phyloP scores from a whole-genome alignment of 2,113 vertebrate genomes.

The Danionella cerebrum region DNA sequence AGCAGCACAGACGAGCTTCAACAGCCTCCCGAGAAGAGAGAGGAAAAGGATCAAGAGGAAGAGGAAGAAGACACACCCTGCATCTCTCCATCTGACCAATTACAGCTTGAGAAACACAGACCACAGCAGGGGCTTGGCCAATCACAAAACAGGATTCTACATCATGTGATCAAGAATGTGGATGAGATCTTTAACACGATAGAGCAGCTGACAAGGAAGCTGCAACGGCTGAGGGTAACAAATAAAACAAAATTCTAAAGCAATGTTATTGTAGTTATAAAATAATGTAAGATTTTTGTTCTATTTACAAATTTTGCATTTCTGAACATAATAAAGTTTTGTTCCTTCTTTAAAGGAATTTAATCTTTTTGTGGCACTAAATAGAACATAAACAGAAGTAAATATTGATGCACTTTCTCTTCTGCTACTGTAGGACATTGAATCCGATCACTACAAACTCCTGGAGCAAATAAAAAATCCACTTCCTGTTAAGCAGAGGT shows the following conservation, averaged over 20 bases:
- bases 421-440: conserved; percentile 54
- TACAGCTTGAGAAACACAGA: conserved; percentile 14
- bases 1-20: conserved; percentile 54
- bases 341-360: too few relatives aligned
- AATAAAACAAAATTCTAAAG: not conserved
- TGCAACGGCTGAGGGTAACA: conserved; percentile 58
- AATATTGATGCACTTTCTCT: not conserved
- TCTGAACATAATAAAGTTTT: too few relatives aligned
- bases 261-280: too few relatives aligned
- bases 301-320: too few relatives aligned
- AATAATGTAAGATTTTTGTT: too few relatives aligned
- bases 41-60: conserved; percentile 4
- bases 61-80: not conserved
- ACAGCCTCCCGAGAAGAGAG: conserved; percentile 32
- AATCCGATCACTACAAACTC: conserved; percentile 57
- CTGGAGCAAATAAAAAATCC: conserved; percentile 46
- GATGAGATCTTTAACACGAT: conserved; percentile 66
- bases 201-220: conserved; percentile 59
- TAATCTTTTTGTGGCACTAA: too few relatives aligned
- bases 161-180: conserved; percentile 55
- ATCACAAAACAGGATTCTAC: conserved; percentile 24
- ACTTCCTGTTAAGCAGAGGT: conserved; percentile 19
- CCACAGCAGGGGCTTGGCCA: conserved; percentile 23
- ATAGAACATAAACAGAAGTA: too few relatives aligned
- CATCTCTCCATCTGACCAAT: not conserved